These are phyloP conservation scores for Nothocercus julius DNA, from an alignment of 2,113 vertebrate genomes.

Conservation along the genomic window DNA sequence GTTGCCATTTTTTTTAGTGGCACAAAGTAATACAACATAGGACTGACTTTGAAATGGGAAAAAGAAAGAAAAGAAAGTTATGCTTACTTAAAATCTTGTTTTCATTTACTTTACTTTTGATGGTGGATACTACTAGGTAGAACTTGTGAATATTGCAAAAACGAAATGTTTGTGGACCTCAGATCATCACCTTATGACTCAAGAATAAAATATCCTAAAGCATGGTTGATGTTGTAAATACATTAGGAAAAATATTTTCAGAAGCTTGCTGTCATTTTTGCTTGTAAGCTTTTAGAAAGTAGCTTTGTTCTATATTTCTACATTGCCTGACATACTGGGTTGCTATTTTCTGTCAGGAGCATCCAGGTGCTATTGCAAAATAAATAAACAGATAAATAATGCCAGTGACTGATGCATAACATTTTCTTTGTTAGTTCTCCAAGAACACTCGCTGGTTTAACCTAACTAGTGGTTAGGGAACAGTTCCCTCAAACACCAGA, in stretches of 20 bases:
- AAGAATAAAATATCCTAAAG: conserved; percentile 1
- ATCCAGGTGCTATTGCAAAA: conserved; percentile 9
- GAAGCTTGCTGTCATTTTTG: not conserved
- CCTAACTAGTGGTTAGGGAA: not conserved
- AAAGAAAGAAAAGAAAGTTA: not conserved
- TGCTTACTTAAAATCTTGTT: not conserved
- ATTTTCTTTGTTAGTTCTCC: not conserved
- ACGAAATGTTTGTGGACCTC: not conserved
- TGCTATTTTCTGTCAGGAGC: not conserved
- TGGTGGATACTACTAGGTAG: not conserved
- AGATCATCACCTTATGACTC: not conserved
- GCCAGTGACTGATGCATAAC: not conserved
- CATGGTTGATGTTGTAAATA: not conserved
- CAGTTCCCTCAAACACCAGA: not conserved
- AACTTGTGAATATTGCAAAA: not conserved
- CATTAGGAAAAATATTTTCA: conserved; percentile 3
- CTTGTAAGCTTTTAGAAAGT: not conserved
- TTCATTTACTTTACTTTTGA: not conserved
- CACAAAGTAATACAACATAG: not conserved
- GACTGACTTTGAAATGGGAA: not conserved
- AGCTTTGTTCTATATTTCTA: not conserved
- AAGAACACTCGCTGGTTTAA: not conserved
- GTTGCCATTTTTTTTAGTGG: not conserved
- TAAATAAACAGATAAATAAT: not conserved
- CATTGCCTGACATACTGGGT: not conserved